phyloP scores from a whole-genome alignment of 2,797 vertebrate genomes.

The Staurois parvus region DNA sequence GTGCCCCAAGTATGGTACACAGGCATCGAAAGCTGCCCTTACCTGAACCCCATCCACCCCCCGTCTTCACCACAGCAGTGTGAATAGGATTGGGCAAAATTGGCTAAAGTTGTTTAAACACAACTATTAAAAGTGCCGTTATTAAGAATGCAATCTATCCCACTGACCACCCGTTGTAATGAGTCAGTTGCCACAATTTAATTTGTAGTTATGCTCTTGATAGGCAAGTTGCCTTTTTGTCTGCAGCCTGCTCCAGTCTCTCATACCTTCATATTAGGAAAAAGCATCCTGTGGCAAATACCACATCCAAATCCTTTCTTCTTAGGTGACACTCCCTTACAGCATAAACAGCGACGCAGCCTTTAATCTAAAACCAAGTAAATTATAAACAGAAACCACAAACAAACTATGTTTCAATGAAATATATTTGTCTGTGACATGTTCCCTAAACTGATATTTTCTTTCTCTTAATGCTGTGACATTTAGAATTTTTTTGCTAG shows the following conservation, averaged over 20 bases:
- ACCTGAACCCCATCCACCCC: too few relatives aligned
- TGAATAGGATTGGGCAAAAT: too few relatives aligned
- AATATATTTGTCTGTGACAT: constrained; percentile 49
- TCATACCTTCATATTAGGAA: background rate
- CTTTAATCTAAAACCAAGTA: constrained; percentile 27
- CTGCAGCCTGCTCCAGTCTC: too few relatives aligned
- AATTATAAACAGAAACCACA: constrained; percentile 26
- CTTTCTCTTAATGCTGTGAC: constrained; percentile 48
- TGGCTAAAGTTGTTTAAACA: too few relatives aligned
- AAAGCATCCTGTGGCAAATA: background rate
- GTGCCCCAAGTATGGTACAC: too few relatives aligned
- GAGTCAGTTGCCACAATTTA: background rate
- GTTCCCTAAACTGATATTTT: constrained; percentile 55
- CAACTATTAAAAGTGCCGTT: too few relatives aligned
- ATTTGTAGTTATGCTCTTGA: background rate
- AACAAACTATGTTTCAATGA: constrained; percentile 45
- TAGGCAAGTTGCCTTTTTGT: too few relatives aligned
- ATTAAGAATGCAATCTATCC: background rate
- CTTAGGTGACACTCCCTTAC: background rate
- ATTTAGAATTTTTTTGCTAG: constrained; percentile 43
- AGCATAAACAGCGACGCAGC: constrained; percentile 4
- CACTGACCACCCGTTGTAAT: background rate
- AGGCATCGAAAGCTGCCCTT: too few relatives aligned
- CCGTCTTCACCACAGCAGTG: too few relatives aligned
- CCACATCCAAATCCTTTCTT: background rate